Evolutionary conservation across 2,888 invertebrate species (phyloP).

Genomic region (Therioaphis trifolii): DNA sequence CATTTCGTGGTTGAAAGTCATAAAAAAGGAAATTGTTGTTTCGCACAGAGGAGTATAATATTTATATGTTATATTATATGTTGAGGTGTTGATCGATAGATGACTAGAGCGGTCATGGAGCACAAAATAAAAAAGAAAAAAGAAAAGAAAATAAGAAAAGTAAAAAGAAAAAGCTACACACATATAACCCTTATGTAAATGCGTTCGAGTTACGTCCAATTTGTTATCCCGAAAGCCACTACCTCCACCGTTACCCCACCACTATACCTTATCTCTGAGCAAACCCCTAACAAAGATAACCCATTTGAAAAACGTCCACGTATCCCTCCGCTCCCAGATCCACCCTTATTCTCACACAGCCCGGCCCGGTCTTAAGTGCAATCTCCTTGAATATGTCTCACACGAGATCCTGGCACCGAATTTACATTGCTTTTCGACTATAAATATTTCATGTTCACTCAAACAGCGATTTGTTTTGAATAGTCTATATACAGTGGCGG

Average conservation of each 20-base stretch:
- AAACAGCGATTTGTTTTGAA: constrained; percentile 47
- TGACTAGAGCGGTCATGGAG: constrained; percentile 54
- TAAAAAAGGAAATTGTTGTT: background rate
- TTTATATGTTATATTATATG: background rate
- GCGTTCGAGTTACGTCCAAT: constrained; percentile 65
- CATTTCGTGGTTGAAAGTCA: background rate
- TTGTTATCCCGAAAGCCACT: constrained; percentile 64
- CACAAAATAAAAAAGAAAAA: background rate
- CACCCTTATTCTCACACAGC: constrained; percentile 10
- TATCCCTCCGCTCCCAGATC: constrained; percentile 47
- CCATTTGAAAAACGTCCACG: constrained; percentile 65
- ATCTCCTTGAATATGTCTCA: constrained; percentile 59
- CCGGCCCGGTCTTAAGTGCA: constrained; percentile 53
- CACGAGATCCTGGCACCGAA: constrained; percentile 49
- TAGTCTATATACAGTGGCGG: background rate
- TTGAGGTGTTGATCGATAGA: constrained; percentile 57
- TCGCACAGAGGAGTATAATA: background rate
- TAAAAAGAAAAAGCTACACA: constrained; percentile 55
- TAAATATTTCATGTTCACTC: constrained; percentile 50
- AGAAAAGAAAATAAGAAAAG: constrained; percentile 18
- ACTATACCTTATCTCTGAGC: constrained; percentile 42
- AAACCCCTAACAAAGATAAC: constrained; percentile 64
- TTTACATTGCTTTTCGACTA: constrained; percentile 58
- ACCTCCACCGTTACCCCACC: background rate
- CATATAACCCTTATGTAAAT: constrained; percentile 64